Conservation (phyloP, 2,797 vertebrate species). For the Buphagus erythrorhynchus region DNA sequence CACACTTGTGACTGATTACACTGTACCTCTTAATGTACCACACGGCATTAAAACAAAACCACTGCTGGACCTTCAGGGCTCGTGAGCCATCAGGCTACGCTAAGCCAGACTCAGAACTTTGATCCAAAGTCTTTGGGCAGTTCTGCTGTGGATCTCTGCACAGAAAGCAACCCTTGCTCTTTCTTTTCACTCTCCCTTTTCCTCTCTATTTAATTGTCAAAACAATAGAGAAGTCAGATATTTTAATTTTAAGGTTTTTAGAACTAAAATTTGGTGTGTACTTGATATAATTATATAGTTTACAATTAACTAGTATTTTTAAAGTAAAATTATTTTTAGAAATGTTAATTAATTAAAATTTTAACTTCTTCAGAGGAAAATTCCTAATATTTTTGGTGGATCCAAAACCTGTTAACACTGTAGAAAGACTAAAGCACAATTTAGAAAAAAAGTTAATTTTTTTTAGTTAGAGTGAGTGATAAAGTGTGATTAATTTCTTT, state of each 20-base stretch:
- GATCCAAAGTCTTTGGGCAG: neutral
- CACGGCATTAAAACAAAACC: neutral
- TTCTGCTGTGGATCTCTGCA: neutral
- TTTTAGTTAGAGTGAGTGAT: neutral
- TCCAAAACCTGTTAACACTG: neutral
- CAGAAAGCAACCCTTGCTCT: neutral
- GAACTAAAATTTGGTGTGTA: neutral
- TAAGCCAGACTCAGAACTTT: neutral
- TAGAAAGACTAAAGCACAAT: neutral
- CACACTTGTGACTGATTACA: no score
- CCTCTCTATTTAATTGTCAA: neutral
- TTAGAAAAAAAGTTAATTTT: neutral
- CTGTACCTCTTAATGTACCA: neutral
- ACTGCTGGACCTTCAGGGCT: neutral
- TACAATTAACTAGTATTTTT: neutral
- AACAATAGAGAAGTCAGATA: neutral
- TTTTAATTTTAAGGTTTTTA: neutral
- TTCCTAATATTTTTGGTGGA: neutral
- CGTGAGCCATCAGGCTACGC: fast-evolving
- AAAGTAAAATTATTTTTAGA: neutral
- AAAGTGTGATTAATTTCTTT: neutral
- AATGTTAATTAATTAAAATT: neutral
- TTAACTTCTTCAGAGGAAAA: neutral
- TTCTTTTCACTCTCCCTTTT: neutral
- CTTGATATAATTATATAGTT: neutral